Percentiles rank a stretch among this genome's conserved stretches.
phyloP scores from a whole-genome alignment of 2,113 vertebrate species.

The Stomatorhinus ivindoensis region DNA sequence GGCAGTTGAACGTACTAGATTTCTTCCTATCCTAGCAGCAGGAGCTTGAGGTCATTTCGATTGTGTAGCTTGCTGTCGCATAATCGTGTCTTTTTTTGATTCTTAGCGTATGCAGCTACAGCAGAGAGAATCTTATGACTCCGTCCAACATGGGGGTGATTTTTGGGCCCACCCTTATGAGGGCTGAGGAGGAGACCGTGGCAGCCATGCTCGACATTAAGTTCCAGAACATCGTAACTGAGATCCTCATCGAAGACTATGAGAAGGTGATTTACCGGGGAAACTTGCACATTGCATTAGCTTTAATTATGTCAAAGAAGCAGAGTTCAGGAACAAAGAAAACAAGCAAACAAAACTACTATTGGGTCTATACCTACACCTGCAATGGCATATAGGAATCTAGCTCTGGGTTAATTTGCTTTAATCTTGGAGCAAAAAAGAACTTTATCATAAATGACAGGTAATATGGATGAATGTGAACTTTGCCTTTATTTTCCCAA shows the following conservation, averaged over 20 bases:
- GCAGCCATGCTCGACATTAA: conserved; percentile 98
- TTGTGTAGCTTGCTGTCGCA: neutral
- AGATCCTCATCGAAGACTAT: conserved; percentile 89
- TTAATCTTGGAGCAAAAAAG: neutral
- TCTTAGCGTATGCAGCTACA: conserved; percentile 79
- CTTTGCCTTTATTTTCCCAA: neutral
- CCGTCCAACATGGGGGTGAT: conserved; percentile 95
- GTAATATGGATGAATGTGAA: neutral
- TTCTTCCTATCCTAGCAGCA: neutral
- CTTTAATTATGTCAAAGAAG: neutral
- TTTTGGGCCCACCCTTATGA: conserved; percentile 90
- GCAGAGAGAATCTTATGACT: conserved; percentile 84
- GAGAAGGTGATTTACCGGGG: conserved; percentile 66
- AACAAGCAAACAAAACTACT: neutral
- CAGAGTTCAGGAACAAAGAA: neutral
- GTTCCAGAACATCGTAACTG: conserved; percentile 93
- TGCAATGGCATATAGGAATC: neutral
- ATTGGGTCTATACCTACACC: neutral
- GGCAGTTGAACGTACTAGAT: neutral
- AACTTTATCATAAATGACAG: neutral
- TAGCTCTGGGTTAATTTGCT: neutral
- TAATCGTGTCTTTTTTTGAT: conserved; percentile 10
- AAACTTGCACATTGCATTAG: neutral
- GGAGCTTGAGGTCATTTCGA: neutral
- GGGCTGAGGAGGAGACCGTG: conserved; percentile 88